Evolutionary conservation across 1,140 invertebrate genomes (phyloP), one percentile per base, ranked within the genome.

Genomic region (Leguminivora glycinivorella): DNA sequence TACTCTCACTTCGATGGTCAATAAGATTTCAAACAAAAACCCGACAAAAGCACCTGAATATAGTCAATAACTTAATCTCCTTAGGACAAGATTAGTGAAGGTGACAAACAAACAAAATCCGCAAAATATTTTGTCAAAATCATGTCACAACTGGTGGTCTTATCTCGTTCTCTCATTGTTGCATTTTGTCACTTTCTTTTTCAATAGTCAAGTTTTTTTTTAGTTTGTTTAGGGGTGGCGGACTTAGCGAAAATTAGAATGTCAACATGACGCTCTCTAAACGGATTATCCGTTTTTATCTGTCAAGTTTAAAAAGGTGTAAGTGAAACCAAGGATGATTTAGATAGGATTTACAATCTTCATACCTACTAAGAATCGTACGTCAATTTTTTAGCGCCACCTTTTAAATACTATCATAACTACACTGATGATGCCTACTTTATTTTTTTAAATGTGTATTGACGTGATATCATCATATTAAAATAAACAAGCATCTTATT

Each of bases 41-140:
- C 58, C 26, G 58, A 31, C 26, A 68, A 43, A 47, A 68, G 34
- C 22, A 70, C 40, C 10, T 25, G 25, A 31, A 52, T 79, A 79
- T 73, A 73, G 75, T 66, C 66, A 26, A 9, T 34, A 22, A 4
- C 5, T 19, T 76, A 76, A 76, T 76, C 77, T 47, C 68, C 70
- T 74, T 75, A 80, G 67, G 75, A 83, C 79, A 56, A 76, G 82
- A 81, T 89, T 83, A 84, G 70, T 72, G 79, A 72, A 75, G 78
- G 56, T 58, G 83, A 85, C 79, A 85, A 60, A 63, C 69, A 83
- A 85, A 52, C 24, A 74, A 70, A 77, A 79, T 77, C 72, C 68
- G 71, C 83, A 83, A 89, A 90, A 91, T 89, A 89, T 89, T 91
- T 89, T 85, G 87, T 83, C 85, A 88, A 90, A 81, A 83, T 79